These are phyloP conservation scores for Lipotes vexillifer DNA, from an alignment of 2,113 vertebrate genomes.

Conservation along the genomic window DNA sequence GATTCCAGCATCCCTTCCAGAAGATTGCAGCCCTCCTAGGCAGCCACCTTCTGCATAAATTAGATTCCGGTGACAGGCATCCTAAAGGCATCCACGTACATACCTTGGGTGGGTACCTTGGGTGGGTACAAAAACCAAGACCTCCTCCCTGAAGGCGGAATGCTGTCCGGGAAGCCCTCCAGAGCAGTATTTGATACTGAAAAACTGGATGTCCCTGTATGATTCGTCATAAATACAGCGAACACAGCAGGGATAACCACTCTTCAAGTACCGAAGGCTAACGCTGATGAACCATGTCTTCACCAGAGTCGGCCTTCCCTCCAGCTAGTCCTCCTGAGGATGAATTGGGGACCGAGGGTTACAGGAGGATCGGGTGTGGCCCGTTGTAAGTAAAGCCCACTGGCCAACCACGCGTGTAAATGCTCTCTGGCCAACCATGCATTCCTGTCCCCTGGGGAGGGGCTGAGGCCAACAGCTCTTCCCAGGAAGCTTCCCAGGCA, in stretches of 20 bases:
- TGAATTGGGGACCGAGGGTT: not conserved
- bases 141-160: not conserved
- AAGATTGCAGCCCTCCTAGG: not conserved
- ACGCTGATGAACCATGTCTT: not conserved
- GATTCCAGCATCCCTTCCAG: not conserved
- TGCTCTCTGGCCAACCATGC: not conserved
- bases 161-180: not conserved
- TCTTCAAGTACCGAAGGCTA: constrained; percentile 42
- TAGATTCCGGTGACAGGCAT: fast-evolving
- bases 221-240: constrained; percentile 50
- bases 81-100: fast-evolving
- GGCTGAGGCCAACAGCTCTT: not conserved
- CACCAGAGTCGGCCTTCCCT: not conserved
- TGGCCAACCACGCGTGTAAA: not conserved
- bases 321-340: constrained; percentile 4
- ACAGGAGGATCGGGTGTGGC: not conserved
- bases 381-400: not conserved
- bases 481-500: not conserved
- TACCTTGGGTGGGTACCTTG: constrained; percentile 8
- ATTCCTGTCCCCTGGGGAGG: not conserved
- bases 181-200: constrained; percentile 54
- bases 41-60: not conserved
- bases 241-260: constrained; percentile 57
- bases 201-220: constrained; percentile 63
- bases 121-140: not conserved